Percentiles rank a stretch among this genome's conserved stretches.
These are phyloP conservation scores for human (Homo sapiens) DNA, from an alignment of 2,113 vertebrate genomes.

Conservation along the genomic window GRCh38 chr3:190869001-190869500, in stretches of 20 bases:
- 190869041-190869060: neutral
- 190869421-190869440: too few relatives aligned
- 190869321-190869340: neutral
- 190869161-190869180: neutral
- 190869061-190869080: neutral
- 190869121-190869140: neutral
- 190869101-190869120: neutral
- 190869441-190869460: too few relatives aligned
- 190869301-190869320: neutral
- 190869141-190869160: neutral
- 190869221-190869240: neutral
- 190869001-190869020: neutral
- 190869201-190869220: neutral
- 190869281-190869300: neutral
- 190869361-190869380: neutral
- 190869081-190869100: neutral
- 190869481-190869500: too few relatives aligned
- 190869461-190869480: too few relatives aligned
- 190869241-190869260: neutral
- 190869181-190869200: neutral
- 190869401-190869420: too few relatives aligned
- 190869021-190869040: neutral
- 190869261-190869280: accelerated
- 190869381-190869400: too few relatives aligned
- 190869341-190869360: neutral